Evolutionary conservation across 53 echinoderm and acorn worm species (phyloP).

Genomic region (Echinarachnius parma): DNA sequence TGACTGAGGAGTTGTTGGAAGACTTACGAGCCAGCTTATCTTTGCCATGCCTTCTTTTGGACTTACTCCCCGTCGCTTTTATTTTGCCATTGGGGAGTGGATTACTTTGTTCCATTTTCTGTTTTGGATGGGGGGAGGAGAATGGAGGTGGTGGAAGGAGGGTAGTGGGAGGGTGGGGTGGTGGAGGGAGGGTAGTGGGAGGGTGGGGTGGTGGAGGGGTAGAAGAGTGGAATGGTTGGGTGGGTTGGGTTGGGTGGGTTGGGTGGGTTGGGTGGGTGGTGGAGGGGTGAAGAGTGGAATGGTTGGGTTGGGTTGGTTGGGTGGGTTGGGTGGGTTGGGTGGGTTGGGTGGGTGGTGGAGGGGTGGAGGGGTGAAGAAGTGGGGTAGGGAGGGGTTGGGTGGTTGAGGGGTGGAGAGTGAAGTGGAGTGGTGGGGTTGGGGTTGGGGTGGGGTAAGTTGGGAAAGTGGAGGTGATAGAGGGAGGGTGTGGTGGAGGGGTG

Average conservation of each 20-base stretch:
- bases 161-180: neutral
- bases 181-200: neutral
- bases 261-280: no score
- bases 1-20: slow-evolving; percentile 66
- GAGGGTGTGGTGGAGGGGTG: neutral
- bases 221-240: no score
- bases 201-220: neutral
- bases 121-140: neutral
- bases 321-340: neutral
- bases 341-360: neutral
- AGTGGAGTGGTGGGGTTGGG: neutral
- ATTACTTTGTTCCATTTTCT: slow-evolving; percentile 45
- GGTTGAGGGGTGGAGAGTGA: neutral
- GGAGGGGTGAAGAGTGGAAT: neutral
- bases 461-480: no score
- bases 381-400: neutral
- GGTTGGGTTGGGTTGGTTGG: neutral
- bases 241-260: no score
- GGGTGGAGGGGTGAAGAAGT: neutral
- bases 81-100: slow-evolving; percentile 57
- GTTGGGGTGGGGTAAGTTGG: neutral
- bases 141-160: neutral
- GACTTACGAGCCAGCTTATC: slow-evolving; percentile 82
- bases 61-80: slow-evolving; percentile 53
- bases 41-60: slow-evolving; percentile 73